Evolutionary conservation across 2,888 invertebrate genomes (phyloP), one percentile per base, ranked within the genome.

Genomic region (Apocheima hispidaria): DNA sequence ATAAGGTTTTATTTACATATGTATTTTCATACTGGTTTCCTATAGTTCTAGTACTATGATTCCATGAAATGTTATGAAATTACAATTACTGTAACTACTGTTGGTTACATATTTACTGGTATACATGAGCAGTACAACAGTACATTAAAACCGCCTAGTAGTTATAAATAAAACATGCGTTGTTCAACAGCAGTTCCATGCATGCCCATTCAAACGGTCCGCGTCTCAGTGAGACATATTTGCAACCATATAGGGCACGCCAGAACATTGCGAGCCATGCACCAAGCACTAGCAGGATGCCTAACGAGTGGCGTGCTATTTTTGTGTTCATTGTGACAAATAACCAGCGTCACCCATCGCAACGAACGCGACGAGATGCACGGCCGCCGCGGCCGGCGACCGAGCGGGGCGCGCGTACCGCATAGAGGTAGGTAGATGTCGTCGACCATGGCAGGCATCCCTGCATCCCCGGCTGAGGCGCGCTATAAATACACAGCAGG

Each of bases 401-500:
- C 72, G 77, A 79, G 75, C 74, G 72, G 79, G 73, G 73, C 65
- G 75, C 75, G 74, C 78, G 75, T 69, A 69, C 75, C 70, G 68
- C 66, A 59, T 72, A 68, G 77, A 79, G 73, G 71, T 83, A 83
- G 80, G 78, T 82, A 84, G 78, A 79, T 75, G 81, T 77, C 79
- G 83, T 77, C 80, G 83, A 73, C 82, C 84, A 81, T 81, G 86
- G 83, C 80, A 79, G 81, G 74, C 90, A 88, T 88, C 89, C 88
- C 89, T 88, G 87, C 91, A 90, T 88, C 91, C 91, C 88, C 84
- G 86, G 84, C 85, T 83, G 82, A 81, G 83, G 77, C 84, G 83
- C 88, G 86, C 90, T 92, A 92, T 91, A 91, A 92, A 92, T 92
- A 92, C 90, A 85, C 90, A 87, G 90, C 91, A 91, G 90, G 90